Evolutionary conservation across 2,113 vertebrate species (phyloP), one percentile per base, ranked within the genome.

Genomic region (Recurvirostra avosetta): DNA sequence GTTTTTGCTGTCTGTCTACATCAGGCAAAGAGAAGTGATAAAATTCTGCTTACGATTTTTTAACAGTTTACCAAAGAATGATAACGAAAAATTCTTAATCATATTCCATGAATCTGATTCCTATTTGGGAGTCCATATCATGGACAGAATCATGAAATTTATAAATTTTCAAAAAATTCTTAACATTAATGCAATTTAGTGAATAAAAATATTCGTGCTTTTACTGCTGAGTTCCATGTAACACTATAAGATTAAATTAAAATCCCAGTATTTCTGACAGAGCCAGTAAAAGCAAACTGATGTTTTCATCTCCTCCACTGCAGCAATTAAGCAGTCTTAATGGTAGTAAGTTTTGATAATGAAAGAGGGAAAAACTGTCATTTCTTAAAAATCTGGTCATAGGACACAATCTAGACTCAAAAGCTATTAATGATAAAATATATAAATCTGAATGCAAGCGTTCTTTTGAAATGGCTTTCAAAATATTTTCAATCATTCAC

Each of bases 401-500:
- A 58, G 21, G 41, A 93, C 43, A 88, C 43, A 67, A 86, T 74
- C 11, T 52, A 52, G 32, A 76, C 59, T 80, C 38, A 66, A 77
- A 87, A 88, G 12, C 41, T 74, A 36, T 56, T 92, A 68, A 73
- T 41, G 26, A 55, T 30, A 71, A 88, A 88, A 90, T 40, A 76
- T 20, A 83, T 72, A 74, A 85, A 90, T 72, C 32, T 38, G 27
- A 56, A 89, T 29, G 12, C 40, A 34, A 63, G 7, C 61, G 27
- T 78, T 91, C 29, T 49, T 61, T 91, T 70, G 41, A 88, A 96
- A 88, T 16, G 8, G 58, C 26, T 93, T 93, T 83, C 41, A 83
- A 88, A 86, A 61, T 67, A 77, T 81, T 94, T 94, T 75, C 41
- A 63, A 4, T 70, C 23, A 61, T 53, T 50, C 40, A 43, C 23